Evolutionary conservation across 1,140 invertebrate genomes (phyloP).

Genomic region (Diorhabda carinulata): DNA sequence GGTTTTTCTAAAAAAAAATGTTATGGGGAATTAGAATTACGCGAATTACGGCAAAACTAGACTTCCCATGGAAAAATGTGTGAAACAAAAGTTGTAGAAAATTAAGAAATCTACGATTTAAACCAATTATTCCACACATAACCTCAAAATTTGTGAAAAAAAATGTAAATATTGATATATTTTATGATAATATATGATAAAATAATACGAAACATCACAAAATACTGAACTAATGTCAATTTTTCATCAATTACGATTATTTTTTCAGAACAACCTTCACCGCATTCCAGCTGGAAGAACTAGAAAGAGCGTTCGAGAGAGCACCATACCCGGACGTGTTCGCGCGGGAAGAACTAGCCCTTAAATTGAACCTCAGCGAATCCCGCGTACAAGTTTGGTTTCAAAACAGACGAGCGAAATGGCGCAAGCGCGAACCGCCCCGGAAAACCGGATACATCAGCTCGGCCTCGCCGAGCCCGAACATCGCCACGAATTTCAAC

Average conservation of each 20-base stretch:
- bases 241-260: slow-evolving; percentile 9
- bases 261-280: slow-evolving; percentile 89
- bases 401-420: slow-evolving; percentile 94
- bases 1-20: too few species aligned
- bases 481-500: slow-evolving; percentile 60
- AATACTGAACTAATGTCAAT: not conserved
- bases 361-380: slow-evolving; percentile 86
- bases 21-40: too few species aligned
- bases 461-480: slow-evolving; percentile 47
- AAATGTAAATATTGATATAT: too few species aligned
- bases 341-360: slow-evolving; percentile 87
- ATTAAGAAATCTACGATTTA: too few species aligned
- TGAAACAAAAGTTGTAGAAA: too few species aligned
- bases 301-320: slow-evolving; percentile 89
- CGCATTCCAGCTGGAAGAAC: slow-evolving; percentile 89
- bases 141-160: too few species aligned
- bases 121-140: too few species aligned
- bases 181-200: too few species aligned
- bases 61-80: too few species aligned
- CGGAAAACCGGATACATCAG: slow-evolving; percentile 71
- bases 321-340: slow-evolving; percentile 97
- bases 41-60: too few species aligned
- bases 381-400: slow-evolving; percentile 93
- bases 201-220: too few species aligned
- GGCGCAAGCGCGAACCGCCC: slow-evolving; percentile 96